These are phyloP conservation scores for Brenthis hecate DNA, from an alignment of 2,888 invertebrate genomes.

Conservation along the genomic window DNA sequence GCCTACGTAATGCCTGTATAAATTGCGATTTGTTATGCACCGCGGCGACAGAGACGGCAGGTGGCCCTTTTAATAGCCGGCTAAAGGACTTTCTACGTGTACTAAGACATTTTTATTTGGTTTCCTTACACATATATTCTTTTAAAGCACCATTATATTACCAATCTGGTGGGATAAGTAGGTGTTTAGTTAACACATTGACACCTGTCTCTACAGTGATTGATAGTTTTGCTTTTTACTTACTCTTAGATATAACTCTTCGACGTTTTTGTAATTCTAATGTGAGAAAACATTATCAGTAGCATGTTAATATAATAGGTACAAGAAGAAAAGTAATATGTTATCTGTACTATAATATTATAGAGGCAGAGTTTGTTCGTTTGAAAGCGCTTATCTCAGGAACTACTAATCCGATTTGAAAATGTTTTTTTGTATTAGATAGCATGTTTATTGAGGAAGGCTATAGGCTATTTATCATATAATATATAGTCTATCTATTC, in stretches of 20 bases:
- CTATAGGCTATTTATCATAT: too few relatives aligned
- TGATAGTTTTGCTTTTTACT: background rate
- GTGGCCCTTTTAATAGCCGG: constrained; percentile 54
- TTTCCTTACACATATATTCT: constrained; percentile 22
- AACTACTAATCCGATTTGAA: too few relatives aligned
- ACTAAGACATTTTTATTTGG: constrained; percentile 24
- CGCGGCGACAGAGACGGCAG: constrained; percentile 61
- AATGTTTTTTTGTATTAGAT: too few relatives aligned
- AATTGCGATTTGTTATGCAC: constrained; percentile 73
- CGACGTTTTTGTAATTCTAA: too few relatives aligned
- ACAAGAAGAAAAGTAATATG: too few relatives aligned
- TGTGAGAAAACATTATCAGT: too few relatives aligned
- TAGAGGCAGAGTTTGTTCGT: too few relatives aligned
- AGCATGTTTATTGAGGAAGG: too few relatives aligned
- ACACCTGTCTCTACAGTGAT: constrained; percentile 9
- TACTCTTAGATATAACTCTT: background rate
- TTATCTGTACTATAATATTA: too few relatives aligned
- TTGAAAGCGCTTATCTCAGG: too few relatives aligned
- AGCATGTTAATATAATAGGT: too few relatives aligned
- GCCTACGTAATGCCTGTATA: constrained; percentile 59
- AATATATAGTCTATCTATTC: too few relatives aligned
- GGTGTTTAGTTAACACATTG: constrained; percentile 3
- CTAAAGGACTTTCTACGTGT: constrained; percentile 28
- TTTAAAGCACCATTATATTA: constrained; percentile 8
- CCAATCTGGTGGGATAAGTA: background rate